phyloP scores from a whole-genome alignment of 2,113 vertebrate genomes.

The Rhinolophus sinicus region DNA sequence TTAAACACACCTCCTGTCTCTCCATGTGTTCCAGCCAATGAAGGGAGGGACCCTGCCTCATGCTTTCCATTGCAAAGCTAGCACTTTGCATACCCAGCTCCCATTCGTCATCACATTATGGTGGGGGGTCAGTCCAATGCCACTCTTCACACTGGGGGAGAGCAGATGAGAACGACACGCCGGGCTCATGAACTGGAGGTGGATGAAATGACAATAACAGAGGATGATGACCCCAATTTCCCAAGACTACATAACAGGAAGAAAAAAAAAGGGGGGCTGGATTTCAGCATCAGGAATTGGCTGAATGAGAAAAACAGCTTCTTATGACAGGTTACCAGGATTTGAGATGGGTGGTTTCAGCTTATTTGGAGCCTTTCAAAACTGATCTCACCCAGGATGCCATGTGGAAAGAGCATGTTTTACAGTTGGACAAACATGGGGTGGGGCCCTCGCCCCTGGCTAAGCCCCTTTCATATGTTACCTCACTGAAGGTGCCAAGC shows the following conservation, averaged over 20 bases:
- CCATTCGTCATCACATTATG: accelerated
- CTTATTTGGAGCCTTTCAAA: background rate
- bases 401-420: background rate
- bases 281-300: background rate
- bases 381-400: background rate
- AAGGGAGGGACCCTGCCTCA: background rate
- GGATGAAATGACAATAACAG: background rate
- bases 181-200: accelerated
- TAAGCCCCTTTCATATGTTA: background rate
- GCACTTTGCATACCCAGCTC: background rate
- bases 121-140: accelerated
- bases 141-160: too few species aligned
- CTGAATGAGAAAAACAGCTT: background rate
- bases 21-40: accelerated
- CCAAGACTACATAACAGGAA: background rate
- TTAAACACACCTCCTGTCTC: accelerated
- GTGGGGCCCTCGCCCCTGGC: background rate
- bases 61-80: accelerated
- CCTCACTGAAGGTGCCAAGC: background rate
- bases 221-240: background rate
- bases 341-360: background rate
- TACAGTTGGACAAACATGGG: background rate
- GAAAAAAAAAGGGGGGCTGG: background rate
- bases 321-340: background rate
- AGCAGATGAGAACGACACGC: background rate